These are phyloP conservation scores for Eurystomus glaucurus DNA, from an alignment of 2,797 vertebrate genomes.

Conservation along the genomic window DNA sequence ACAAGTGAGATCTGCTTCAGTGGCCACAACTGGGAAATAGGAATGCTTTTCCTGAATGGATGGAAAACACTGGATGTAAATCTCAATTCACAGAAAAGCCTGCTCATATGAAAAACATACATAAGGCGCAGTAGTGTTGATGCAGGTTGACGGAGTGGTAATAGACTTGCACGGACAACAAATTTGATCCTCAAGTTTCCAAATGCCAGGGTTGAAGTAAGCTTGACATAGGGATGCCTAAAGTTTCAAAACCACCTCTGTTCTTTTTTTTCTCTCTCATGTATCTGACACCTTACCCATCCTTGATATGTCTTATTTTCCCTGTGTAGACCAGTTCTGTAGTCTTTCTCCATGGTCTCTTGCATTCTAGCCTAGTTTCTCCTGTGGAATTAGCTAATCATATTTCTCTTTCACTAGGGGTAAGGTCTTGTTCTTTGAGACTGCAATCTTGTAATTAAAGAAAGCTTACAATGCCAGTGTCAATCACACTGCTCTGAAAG, in stretches of 20 bases:
- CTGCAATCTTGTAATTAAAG: conserved; percentile 70
- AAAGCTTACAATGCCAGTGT: conserved; percentile 61
- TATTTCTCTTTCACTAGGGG: conserved; percentile 57
- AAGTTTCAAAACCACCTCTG: neutral
- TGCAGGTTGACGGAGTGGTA: neutral
- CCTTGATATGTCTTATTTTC: conserved; percentile 36
- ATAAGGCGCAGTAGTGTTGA: neutral
- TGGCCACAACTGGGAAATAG: rapidly evolving
- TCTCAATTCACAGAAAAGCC: neutral
- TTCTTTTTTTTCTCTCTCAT: neutral
- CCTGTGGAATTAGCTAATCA: conserved; percentile 74
- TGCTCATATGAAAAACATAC: neutral
- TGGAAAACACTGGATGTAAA: neutral
- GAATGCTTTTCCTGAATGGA: neutral
- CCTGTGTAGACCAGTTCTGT: conserved; percentile 36
- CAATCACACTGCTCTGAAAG: conserved; percentile 64
- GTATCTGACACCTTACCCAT: conserved; percentile 2
- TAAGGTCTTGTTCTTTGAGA: conserved; percentile 72
- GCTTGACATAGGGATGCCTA: neutral
- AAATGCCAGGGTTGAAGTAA: neutral
- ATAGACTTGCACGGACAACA: neutral
- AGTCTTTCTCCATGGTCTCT: conserved; percentile 46
- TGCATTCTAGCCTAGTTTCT: conserved; percentile 53
- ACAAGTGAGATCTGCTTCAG: neutral
- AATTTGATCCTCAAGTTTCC: neutral